Percentiles rank a stretch among this genome's conserved stretches.
Conservation (phyloP, 2,113 vertebrate genomes). For the Istiophorus platypterus region DNA sequence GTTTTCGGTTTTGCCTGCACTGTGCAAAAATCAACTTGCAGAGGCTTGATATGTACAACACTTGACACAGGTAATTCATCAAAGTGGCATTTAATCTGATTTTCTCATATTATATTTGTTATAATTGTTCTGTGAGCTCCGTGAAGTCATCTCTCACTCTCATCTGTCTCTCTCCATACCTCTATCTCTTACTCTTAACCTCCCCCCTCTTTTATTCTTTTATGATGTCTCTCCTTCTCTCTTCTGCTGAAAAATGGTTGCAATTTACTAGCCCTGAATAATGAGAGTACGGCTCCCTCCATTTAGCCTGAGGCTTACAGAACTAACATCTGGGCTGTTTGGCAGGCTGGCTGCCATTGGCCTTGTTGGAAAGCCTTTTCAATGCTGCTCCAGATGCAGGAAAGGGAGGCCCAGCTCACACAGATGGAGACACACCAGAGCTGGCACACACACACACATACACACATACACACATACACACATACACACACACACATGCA, state of each 20-base stretch:
- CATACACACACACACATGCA: slow-evolving; percentile 24
- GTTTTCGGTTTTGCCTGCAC: background rate
- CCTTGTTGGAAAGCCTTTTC: slow-evolving; percentile 95
- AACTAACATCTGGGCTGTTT: slow-evolving; percentile 99
- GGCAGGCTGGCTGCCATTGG: slow-evolving; percentile 94
- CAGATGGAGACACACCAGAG: slow-evolving; percentile 92
- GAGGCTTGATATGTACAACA: background rate
- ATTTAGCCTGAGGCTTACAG: slow-evolving; percentile 98
- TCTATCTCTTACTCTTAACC: slow-evolving; percentile 6
- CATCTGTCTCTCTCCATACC: background rate
- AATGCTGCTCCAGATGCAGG: slow-evolving; percentile 99
- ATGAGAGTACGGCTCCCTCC: slow-evolving; percentile 95
- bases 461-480: slow-evolving; percentile 37
- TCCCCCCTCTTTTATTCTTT: slow-evolving; percentile 17
- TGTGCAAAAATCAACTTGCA: background rate
- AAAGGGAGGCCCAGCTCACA: slow-evolving; percentile 95
- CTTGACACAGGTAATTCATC: slow-evolving; percentile 6
- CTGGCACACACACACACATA: slow-evolving; percentile 31
- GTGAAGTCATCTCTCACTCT: background rate
- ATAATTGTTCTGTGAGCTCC: background rate
- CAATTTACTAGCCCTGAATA: slow-evolving; percentile 95
- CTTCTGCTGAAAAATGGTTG: slow-evolving; percentile 55
- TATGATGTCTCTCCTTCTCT: slow-evolving; percentile 28
- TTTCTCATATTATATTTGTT: background rate
- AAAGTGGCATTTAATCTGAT: background rate